Evolutionary conservation across 92 coral and sea anemone species (phyloP), one percentile per base, ranked within the genome.

Genomic region (Ricordea florida): DNA sequence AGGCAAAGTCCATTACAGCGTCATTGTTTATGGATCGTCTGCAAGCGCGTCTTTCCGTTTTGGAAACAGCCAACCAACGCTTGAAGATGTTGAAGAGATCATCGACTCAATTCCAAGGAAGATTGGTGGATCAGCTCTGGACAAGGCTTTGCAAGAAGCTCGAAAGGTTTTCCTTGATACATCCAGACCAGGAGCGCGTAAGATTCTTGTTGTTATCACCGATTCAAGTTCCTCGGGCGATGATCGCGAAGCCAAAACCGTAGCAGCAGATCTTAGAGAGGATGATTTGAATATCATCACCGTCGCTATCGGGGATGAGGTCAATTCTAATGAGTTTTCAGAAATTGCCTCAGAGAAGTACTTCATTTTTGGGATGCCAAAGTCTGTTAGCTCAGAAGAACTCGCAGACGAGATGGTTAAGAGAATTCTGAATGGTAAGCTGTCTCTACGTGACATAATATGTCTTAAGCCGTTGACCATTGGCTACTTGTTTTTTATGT

Each of bases 201-300:
- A 93, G 48, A 65, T 94, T 27, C 60, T 92, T 21, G 93, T 94
- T 60, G 87, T 94, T 15, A 76, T 94, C 31, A 73, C 97, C 49
- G 98, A 92, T 50, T 84, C 76, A 15, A 46, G 62, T 30, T 85
- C 94, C n/a, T n/a, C n/a, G n/a, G n/a, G n/a, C n/a, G n/a, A n/a
- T n/a, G n/a, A n/a, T n/a, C n/a, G n/a, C n/a, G n/a, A n/a, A n/a
- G n/a, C n/a, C n/a, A n/a, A n/a, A n/a, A n/a, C n/a, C n/a, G n/a
- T n/a, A 49, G 86, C 89, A 40, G 63, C 44, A 13, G n/a, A 37
- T 7, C 78, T 88, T 17, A 59, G 53, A 6, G 71, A 77, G 46
- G 33, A 73, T 27, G 64, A 72, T 10, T 77, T 88, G 13, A 44
- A 57, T 15, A 72, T 88, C 22, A 79, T 88, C 16, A 86, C 93